Percentiles rank a stretch among this genome's conserved stretches.
Evolutionary conservation across 2,888 invertebrate species (phyloP).

Genomic region (Pandemis heparana): DNA sequence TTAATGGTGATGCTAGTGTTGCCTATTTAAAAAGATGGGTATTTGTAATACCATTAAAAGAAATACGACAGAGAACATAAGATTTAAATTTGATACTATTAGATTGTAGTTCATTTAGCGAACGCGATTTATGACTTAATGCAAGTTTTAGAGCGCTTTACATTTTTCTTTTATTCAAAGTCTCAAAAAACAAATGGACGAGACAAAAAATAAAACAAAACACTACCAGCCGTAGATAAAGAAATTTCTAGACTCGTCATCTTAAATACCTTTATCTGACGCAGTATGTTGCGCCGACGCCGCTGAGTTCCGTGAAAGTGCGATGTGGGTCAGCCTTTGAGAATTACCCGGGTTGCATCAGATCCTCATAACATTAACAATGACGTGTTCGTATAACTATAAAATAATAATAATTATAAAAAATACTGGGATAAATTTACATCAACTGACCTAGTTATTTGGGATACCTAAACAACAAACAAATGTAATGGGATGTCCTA

Average conservation of each 20-base stretch:
- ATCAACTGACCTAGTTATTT: background rate
- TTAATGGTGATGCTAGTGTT: background rate
- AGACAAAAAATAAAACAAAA: background rate
- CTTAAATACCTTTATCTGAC: background rate
- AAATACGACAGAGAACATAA: too few relatives aligned
- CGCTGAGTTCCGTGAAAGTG: slow-evolving; percentile 32
- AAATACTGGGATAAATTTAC: background rate
- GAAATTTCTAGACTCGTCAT: background rate
- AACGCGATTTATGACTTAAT: too few relatives aligned
- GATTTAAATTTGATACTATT: too few relatives aligned
- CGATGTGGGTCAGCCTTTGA: slow-evolving; percentile 18
- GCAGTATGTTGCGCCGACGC: background rate
- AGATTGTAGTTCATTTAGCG: too few relatives aligned
- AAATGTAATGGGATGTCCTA: too few relatives aligned
- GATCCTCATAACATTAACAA: slow-evolving; percentile 21
- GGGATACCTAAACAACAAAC: too few relatives aligned
- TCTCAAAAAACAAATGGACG: too few relatives aligned
- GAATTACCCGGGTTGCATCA: slow-evolving; percentile 34
- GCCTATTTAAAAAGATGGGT: too few relatives aligned
- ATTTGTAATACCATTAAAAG: too few relatives aligned
- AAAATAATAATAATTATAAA: background rate
- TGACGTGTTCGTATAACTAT: slow-evolving; percentile 12
- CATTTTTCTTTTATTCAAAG: too few relatives aligned
- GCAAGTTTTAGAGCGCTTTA: too few relatives aligned
- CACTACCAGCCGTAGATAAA: background rate